Conservation (phyloP, 2,797 vertebrate species). For the Pseudocheirus occidentalis region DNA sequence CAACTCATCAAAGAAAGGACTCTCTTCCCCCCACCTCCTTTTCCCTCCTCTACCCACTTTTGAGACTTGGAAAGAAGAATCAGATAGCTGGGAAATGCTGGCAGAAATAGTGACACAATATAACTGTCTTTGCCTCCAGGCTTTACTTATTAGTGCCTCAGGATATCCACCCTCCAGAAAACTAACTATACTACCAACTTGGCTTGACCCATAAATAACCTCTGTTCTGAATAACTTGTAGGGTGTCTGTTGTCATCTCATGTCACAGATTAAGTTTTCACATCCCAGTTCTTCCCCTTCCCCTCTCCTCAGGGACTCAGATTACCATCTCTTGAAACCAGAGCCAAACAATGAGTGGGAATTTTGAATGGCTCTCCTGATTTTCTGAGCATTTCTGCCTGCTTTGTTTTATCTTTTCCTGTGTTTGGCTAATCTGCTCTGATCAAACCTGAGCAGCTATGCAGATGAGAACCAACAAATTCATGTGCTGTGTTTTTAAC, state of each 20-base stretch:
- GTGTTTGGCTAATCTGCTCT: background rate
- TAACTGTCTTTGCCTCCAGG: background rate
- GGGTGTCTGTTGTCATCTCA: background rate
- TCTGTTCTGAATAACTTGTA: background rate
- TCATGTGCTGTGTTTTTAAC: conserved; percentile 44
- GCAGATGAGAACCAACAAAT: conserved; percentile 15
- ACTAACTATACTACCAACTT: background rate
- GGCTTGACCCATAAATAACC: background rate
- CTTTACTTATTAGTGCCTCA: background rate
- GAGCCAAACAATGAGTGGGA: background rate
- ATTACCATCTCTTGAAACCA: background rate
- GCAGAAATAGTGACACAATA: rapidly evolving
- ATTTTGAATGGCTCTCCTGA: background rate
- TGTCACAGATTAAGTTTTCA: conserved; percentile 21
- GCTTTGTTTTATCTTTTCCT: background rate
- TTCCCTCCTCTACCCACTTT: background rate
- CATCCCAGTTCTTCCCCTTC: background rate
- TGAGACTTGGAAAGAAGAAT: background rate
- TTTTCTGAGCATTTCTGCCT: rapidly evolving
- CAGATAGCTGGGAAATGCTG: rapidly evolving
- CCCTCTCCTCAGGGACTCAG: background rate
- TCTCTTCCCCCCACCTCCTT: no score
- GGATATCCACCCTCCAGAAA: background rate
- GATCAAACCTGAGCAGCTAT: background rate
- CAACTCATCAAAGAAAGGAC: background rate